phyloP scores from a whole-genome alignment of 2,888 invertebrate species.

The Allygus modestus region DNA sequence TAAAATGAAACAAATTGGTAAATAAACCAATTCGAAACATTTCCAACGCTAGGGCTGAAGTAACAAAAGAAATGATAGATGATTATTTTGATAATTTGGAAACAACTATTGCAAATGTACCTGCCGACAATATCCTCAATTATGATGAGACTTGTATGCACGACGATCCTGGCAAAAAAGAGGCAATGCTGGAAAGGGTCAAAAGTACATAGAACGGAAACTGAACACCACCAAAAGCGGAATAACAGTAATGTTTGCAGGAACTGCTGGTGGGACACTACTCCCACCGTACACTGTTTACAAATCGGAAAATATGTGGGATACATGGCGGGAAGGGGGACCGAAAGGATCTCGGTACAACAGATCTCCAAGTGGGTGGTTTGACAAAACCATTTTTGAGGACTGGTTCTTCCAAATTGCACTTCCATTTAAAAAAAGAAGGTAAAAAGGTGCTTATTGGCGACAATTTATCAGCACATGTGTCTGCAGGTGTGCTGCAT shows the following conservation, averaged over 20 bases:
- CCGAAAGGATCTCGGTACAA: background rate
- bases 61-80: too few species aligned
- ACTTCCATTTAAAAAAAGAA: background rate
- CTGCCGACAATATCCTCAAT: too few species aligned
- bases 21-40: too few species aligned
- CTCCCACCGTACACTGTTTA: constrained; percentile 60
- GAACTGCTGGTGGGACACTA: constrained; percentile 63
- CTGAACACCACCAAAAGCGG: constrained; percentile 64
- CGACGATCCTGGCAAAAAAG: constrained; percentile 21
- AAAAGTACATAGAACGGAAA: constrained; percentile 65
- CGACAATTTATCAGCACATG: background rate
- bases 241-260: constrained; percentile 66
- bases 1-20: too few species aligned
- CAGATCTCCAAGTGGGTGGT: background rate
- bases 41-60: too few species aligned
- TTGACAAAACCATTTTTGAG: background rate
- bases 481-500: background rate
- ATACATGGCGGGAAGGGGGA: background rate
- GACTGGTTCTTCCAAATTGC: constrained; percentile 1
- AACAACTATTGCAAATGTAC: too few species aligned
- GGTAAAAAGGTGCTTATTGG: constrained; percentile 21
- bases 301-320: background rate
- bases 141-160: constrained; percentile 7
- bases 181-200: constrained; percentile 64
- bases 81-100: too few species aligned